Evolutionary conservation across 2,113 vertebrate species (phyloP), one percentile per base, ranked within the genome.

Genomic region (Pogona vitticeps): DNA sequence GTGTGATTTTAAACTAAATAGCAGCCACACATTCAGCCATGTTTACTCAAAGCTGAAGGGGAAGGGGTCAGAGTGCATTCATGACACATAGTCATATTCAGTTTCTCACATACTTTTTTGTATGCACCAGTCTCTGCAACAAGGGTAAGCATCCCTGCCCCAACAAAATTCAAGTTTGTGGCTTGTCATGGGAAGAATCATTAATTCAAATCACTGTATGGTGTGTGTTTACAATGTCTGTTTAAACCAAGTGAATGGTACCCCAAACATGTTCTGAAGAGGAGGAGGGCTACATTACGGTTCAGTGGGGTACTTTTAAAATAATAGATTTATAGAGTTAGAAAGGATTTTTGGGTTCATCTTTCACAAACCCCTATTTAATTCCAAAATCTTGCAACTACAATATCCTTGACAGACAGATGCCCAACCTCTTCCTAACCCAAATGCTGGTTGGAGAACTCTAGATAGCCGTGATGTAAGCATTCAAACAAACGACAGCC

Each of bases 1-100:
- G 76, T 71, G 81, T 58, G 71, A 21, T 72, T 92, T 83, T 84
- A 79, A 80, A 88, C 67, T 1, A 12, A 89, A 31, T 86, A 89
- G 81, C 70, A 1, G 0, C 15, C 81, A 0, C 42, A 42, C 63
- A 0, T 26, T 18, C 31, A 3, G 76, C 70, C 3, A 18, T 33
- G 65, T 86, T 82, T 88, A 71, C 52, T 26, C 67, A 38, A 0
- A 0, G 76, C 7, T 52, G 76, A 52, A 52, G 46, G 46, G 46
- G 46, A 52, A 6, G 46, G 46, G 61, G 52, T 42, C 4, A 33
- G 0, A 80, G 68, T 76, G 40, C 59, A 36, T 26, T 17, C 18
- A 8, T 58, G 56, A 59, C 58, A 73, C 70, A 40, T 8, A 52
- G 28, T 61, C 67, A 73, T n/a, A 31, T 18, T 18, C 42, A 36